Evolutionary conservation across 2,113 vertebrate species (phyloP).

Genomic region (Origma solitaria): DNA sequence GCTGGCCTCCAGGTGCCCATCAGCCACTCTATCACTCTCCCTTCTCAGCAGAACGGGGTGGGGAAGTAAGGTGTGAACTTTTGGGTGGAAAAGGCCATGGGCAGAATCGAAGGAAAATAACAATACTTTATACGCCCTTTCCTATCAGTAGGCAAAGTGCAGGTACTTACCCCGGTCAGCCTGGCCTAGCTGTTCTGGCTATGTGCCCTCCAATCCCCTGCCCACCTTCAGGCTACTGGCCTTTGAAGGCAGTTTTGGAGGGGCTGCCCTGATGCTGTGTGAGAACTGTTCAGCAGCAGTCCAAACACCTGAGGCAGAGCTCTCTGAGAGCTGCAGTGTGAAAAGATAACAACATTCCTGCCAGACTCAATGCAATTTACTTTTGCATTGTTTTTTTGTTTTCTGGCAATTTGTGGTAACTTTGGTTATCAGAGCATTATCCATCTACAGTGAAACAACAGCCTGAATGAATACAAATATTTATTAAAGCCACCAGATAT

Average conservation of each 20-base stretch:
- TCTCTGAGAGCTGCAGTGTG: background rate
- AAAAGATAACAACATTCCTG: background rate
- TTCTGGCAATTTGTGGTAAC: background rate
- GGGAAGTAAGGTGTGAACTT: background rate
- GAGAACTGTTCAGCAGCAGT: background rate
- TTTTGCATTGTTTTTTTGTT: background rate
- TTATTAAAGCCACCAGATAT: background rate
- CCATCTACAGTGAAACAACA: background rate
- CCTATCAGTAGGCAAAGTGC: background rate
- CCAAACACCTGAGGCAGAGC: background rate
- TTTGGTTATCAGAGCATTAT: background rate
- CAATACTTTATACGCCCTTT: background rate
- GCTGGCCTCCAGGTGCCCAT: background rate
- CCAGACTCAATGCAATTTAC: background rate
- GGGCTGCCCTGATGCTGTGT: background rate
- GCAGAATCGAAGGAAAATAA: background rate
- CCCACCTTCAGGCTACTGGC: accelerated
- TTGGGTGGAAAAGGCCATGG: accelerated
- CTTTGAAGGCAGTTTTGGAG: background rate
- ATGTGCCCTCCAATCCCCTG: background rate
- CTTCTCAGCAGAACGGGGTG: background rate
- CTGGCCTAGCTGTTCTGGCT: background rate
- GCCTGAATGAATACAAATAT: background rate
- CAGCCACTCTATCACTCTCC: background rate
- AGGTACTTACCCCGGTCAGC: background rate